Evolutionary conservation across 2,797 vertebrate species (phyloP).

Genomic region (Margarornis squamiger): DNA sequence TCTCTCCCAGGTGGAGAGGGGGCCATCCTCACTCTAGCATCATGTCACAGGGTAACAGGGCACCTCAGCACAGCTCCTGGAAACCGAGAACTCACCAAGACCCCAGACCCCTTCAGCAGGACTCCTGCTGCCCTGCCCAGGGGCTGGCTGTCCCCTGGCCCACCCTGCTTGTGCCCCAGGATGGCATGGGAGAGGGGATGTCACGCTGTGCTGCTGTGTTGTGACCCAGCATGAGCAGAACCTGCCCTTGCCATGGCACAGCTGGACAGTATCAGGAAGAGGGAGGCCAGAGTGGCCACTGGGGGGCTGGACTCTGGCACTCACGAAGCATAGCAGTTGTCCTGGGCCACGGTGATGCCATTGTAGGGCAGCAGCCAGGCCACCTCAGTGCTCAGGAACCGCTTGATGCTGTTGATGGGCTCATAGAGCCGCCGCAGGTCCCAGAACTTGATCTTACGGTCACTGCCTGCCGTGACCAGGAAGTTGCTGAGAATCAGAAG

Average conservation of each 20-base stretch:
- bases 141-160: neutral
- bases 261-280: neutral
- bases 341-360: constrained; percentile 85
- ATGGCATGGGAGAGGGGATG: fast-evolving
- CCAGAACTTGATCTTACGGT: constrained; percentile 93
- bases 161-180: neutral
- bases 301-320: neutral
- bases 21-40: neutral
- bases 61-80: neutral
- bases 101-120: neutral
- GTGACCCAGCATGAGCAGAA: neutral
- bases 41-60: fast-evolving
- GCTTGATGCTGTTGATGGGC: constrained; percentile 85
- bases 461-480: constrained; percentile 87
- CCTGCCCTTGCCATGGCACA: fast-evolving
- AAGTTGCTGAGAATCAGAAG: constrained; percentile 78
- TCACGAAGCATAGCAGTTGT: constrained; percentile 88
- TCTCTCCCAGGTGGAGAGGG: neutral
- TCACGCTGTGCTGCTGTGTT: fast-evolving
- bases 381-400: constrained; percentile 87
- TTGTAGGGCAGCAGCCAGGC: constrained; percentile 88
- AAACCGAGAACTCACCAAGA: neutral
- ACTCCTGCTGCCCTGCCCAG: neutral
- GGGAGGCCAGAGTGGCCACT: neutral
- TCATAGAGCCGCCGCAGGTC: constrained; percentile 83